These are phyloP conservation scores for Porites lobata DNA, from an alignment of 92 coral and sea anemone genomes.

Conservation along the genomic window DNA sequence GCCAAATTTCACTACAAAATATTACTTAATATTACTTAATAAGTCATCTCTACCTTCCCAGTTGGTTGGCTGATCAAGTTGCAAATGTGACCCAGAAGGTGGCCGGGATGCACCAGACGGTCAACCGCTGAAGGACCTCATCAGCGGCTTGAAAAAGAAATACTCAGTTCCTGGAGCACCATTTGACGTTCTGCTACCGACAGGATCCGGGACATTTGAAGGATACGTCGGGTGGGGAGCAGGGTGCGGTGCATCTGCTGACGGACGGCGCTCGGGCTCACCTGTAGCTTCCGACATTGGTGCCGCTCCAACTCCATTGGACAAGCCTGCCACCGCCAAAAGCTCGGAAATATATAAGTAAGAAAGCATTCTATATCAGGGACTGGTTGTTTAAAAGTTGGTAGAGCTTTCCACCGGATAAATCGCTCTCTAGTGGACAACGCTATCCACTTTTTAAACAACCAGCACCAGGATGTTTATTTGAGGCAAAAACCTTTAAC, in stretches of 20 bases:
- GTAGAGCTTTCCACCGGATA: too few species aligned
- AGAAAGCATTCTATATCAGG: not conserved
- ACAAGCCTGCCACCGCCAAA: constrained; percentile 58
- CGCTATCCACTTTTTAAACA: too few species aligned
- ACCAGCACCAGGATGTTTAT: too few species aligned
- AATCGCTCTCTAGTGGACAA: too few species aligned
- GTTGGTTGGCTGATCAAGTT: constrained; percentile 65
- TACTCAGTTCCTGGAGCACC: constrained; percentile 69
- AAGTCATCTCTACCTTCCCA: not conserved
- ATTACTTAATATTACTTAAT: not conserved
- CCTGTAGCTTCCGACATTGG: constrained; percentile 73
- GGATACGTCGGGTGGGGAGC: constrained; percentile 89
- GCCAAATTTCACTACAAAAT: too few species aligned
- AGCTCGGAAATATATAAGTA: constrained; percentile 68
- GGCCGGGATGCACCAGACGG: constrained; percentile 60
- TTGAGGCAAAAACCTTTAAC: too few species aligned
- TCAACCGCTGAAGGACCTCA: constrained; percentile 65
- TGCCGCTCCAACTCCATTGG: constrained; percentile 75
- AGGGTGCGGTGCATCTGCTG: constrained; percentile 82
- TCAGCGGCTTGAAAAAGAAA: constrained; percentile 69
- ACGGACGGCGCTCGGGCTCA: constrained; percentile 75
- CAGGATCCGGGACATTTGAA: constrained; percentile 88
- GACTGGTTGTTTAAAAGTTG: too few species aligned
- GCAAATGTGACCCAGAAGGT: constrained; percentile 57
- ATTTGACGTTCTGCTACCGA: constrained; percentile 66